A percentile compares a stretch with the other conserved stretches of the same genome.
Conservation (phyloP, 2,797 vertebrate genomes). For the Ficedula albicollis region DNA sequence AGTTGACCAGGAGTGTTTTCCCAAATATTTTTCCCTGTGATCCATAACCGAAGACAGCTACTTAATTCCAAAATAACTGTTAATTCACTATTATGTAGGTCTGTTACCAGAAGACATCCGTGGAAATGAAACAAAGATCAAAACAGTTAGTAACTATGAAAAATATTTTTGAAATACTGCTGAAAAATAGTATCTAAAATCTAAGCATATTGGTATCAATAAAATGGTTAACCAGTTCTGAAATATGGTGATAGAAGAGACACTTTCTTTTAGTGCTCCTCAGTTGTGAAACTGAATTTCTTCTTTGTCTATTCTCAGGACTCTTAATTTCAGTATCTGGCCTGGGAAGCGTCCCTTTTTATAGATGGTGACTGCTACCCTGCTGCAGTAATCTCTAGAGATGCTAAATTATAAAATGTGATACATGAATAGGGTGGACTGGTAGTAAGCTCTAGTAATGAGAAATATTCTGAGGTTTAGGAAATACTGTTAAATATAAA, state of each 20-base stretch:
- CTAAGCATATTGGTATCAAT: background rate
- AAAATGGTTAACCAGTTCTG: background rate
- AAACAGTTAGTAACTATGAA: background rate
- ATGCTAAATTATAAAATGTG: background rate
- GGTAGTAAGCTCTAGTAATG: background rate
- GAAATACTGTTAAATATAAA: background rate
- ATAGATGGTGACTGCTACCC: background rate
- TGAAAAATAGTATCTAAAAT: background rate
- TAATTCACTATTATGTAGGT: background rate
- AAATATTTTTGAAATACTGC: background rate
- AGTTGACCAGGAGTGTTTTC: background rate
- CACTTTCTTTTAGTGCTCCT: background rate
- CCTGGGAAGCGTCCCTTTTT: background rate
- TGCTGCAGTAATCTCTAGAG: background rate
- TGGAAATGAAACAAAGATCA: background rate
- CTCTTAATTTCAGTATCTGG: background rate
- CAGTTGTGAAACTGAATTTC: background rate
- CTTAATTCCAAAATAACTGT: background rate
- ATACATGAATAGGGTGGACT: background rate
- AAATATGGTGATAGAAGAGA: background rate
- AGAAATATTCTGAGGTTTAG: background rate
- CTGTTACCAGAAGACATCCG: background rate
- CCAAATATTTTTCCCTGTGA: background rate
- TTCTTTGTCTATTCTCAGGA: background rate
- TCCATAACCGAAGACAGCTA: background rate